Percentiles rank a stretch among this genome's conserved stretches.
phyloP scores from a whole-genome alignment of 2,113 vertebrate genomes.

The Neogobius melanostomus region DNA sequence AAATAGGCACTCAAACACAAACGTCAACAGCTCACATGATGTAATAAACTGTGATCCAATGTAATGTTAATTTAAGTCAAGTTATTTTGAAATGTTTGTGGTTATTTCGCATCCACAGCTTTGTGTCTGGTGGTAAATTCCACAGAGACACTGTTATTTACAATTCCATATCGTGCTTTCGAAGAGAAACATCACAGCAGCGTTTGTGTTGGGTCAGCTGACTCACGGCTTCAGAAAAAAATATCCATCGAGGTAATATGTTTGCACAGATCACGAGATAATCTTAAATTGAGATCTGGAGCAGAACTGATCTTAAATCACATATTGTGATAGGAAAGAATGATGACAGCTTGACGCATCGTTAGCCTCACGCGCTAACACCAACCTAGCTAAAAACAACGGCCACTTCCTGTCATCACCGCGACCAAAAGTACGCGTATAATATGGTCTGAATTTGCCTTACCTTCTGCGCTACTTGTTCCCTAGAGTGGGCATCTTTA shows the following conservation, averaged over 20 bases:
- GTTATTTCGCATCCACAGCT: neutral
- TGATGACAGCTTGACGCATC: slow-evolving; percentile 21
- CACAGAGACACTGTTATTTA: neutral
- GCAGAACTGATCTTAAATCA: neutral
- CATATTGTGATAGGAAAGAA: slow-evolving; percentile 7
- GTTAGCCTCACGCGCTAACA: slow-evolving; percentile 8
- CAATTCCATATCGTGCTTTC: neutral
- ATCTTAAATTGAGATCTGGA: neutral
- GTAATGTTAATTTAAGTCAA: neutral
- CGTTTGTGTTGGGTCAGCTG: neutral
- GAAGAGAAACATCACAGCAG: neutral
- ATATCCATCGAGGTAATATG: too few species aligned
- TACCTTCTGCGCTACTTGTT: slow-evolving; percentile 41
- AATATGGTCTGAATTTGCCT: neutral
- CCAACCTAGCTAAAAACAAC: neutral
- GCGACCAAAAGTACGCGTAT: fast-evolving
- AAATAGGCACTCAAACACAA: too few species aligned
- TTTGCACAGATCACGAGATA: neutral
- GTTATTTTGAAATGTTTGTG: neutral
- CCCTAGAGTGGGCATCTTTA: slow-evolving; percentile 21
- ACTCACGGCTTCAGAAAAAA: neutral
- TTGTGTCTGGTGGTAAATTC: neutral
- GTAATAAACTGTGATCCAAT: neutral
- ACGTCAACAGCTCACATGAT: neutral
- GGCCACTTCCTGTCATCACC: neutral